These are phyloP conservation scores for Lindbergichthys nudifrons DNA, from an alignment of 2,797 vertebrate species.

Conservation along the genomic window DNA sequence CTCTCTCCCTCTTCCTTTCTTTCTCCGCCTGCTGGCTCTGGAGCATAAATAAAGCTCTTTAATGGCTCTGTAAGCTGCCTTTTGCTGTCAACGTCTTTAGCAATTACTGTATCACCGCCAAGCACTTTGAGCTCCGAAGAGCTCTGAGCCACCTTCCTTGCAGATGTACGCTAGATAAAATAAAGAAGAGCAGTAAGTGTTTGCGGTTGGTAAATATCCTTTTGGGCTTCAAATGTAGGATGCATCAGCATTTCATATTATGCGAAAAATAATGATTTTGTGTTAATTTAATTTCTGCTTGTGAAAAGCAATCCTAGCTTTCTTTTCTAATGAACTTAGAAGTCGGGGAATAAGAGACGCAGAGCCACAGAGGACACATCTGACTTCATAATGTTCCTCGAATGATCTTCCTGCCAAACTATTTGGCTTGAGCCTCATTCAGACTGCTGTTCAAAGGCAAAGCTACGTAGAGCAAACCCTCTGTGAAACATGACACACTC, in stretches of 20 bases:
- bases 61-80: conserved; percentile 85
- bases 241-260: conserved; percentile 22
- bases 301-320: conserved; percentile 23
- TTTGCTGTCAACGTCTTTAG: conserved; percentile 85
- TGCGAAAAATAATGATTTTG: conserved; percentile 18
- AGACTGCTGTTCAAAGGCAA: conserved; percentile 70
- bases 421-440: conserved; percentile 73
- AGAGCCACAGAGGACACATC: conserved; percentile 72
- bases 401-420: conserved; percentile 80
- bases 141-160: conserved; percentile 71
- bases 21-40: conserved; percentile 70
- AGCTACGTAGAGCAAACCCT: conserved; percentile 53
- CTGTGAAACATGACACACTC: conserved; percentile 76
- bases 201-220: conserved; percentile 61
- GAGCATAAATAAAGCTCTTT: conserved; percentile 86
- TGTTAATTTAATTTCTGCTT: conserved; percentile 27
- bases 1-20: conserved; percentile 68
- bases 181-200: conserved; percentile 64
- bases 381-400: conserved; percentile 74
- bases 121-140: conserved; percentile 69
- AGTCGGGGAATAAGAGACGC: conserved; percentile 48
- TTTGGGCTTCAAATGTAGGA: conserved; percentile 16
- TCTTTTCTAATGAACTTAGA: conserved; percentile 25
- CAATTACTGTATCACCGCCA: conserved; percentile 81
- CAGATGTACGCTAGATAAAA: conserved; percentile 77